A percentile compares a stretch with the other conserved stretches of the same genome.
Evolutionary conservation across 1,140 invertebrate genomes (phyloP).

Genomic region (Argopecten irradians): DNA sequence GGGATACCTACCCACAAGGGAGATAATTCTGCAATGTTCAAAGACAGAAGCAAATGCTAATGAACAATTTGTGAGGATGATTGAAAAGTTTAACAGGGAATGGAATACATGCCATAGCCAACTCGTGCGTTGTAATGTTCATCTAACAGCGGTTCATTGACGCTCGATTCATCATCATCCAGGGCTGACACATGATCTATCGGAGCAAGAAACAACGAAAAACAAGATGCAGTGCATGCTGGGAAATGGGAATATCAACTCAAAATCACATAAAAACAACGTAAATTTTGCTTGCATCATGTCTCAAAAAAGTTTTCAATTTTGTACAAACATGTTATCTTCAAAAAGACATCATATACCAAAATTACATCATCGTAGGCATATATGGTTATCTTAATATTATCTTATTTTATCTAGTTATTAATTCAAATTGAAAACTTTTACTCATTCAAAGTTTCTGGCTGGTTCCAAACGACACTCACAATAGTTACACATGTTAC

Average conservation of each 20-base stretch:
- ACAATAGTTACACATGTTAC: background rate
- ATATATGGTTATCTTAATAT: no score
- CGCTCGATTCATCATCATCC: constrained; percentile 57
- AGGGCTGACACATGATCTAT: constrained; percentile 51
- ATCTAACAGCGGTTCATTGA: constrained; percentile 40
- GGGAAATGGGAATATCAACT: background rate
- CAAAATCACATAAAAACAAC: constrained; percentile 29
- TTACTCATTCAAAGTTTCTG: background rate
- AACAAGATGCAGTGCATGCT: constrained; percentile 41
- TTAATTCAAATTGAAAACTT: background rate
- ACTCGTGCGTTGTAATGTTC: constrained; percentile 68
- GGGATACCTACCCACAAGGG: no score
- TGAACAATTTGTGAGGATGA: no score
- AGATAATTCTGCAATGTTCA: no score
- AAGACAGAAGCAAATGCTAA: no score
- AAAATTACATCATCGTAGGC: no score
- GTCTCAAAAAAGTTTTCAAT: background rate
- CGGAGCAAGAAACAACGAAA: constrained; percentile 46
- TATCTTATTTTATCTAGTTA: no score
- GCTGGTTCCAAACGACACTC: background rate
- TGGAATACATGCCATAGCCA: constrained; percentile 73
- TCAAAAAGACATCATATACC: background rate
- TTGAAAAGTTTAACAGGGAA: no score
- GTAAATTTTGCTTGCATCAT: constrained; percentile 33
- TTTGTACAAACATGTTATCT: background rate